Evolutionary conservation across 92 coral and sea anemone species (phyloP).

Genomic region (Micromussa lordhowensis): DNA sequence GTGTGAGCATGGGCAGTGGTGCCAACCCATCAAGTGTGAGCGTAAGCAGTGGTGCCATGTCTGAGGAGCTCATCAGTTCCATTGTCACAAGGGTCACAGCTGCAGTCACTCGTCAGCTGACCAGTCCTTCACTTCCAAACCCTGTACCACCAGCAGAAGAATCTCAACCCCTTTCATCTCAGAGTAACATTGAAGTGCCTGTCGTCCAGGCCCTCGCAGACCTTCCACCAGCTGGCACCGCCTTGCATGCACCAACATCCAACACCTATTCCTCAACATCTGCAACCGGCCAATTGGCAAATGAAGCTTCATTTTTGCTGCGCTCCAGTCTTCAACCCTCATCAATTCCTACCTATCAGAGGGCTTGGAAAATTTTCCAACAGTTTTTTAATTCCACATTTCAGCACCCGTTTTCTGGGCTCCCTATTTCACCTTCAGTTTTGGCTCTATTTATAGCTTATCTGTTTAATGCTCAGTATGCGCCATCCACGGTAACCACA

Average conservation of each 20-base stretch:
- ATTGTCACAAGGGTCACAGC: too few species aligned
- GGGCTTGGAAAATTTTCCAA: slow-evolving; percentile 62
- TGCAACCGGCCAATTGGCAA: slow-evolving; percentile 66
- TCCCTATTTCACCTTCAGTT: slow-evolving; percentile 58
- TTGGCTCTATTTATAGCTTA: slow-evolving; percentile 69
- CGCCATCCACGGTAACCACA: slow-evolving; percentile 58
- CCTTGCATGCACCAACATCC: slow-evolving; percentile 43
- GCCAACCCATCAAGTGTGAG: too few species aligned
- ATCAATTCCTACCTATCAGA: slow-evolving; percentile 63
- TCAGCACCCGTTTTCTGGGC: not conserved
- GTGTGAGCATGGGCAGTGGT: too few species aligned
- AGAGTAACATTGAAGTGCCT: too few species aligned
- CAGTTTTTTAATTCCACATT: slow-evolving; percentile 27
- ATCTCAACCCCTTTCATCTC: too few species aligned
- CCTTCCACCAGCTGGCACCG: slow-evolving; percentile 63
- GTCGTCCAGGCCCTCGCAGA: too few species aligned
- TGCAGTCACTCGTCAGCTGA: too few species aligned
- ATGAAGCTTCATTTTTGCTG: slow-evolving; percentile 28
- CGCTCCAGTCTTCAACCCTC: slow-evolving; percentile 65
- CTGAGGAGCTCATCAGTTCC: too few species aligned
- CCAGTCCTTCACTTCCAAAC: too few species aligned
- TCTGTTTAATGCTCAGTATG: slow-evolving; percentile 52
- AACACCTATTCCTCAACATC: slow-evolving; percentile 50
- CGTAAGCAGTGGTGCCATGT: too few species aligned
- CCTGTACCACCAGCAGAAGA: too few species aligned